Conservation (phyloP, 2,888 invertebrate genomes). For the Sicus ferrugineus region DNA sequence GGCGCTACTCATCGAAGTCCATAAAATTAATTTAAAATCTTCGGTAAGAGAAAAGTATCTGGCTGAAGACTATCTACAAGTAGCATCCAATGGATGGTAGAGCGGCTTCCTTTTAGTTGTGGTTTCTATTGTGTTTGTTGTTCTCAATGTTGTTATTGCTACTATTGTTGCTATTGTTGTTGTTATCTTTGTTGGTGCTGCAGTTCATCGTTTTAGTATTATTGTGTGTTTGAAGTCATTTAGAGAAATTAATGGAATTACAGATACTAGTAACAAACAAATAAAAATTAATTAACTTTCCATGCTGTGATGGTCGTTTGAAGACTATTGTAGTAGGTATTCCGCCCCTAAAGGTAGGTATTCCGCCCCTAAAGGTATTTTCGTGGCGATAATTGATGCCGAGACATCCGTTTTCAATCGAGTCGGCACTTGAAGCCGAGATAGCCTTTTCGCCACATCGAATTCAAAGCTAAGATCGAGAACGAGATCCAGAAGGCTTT, state of each 20-base stretch:
- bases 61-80: too few species aligned
- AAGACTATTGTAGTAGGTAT: too few species aligned
- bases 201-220: not conserved
- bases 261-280: not conserved
- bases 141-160: not conserved
- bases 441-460: too few species aligned
- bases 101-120: not conserved
- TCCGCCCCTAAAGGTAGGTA: too few species aligned
- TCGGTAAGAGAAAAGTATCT: not conserved
- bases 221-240: conserved; percentile 29
- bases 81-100: not conserved
- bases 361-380: too few species aligned
- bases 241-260: conserved; percentile 31
- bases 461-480: too few species aligned
- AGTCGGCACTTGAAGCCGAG: too few species aligned
- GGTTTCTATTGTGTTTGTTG: not conserved
- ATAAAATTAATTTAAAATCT: conserved; percentile 54
- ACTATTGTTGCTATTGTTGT: not conserved
- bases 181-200: not conserved
- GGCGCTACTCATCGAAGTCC: conserved; percentile 50
- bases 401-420: too few species aligned
- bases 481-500: too few species aligned
- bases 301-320: not conserved
- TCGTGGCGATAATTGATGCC: too few species aligned
- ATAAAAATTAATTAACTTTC: conserved; percentile 14